Evolutionary conservation across 1,140 invertebrate species (phyloP).

Genomic region (Cataglyphis hispanica): DNA sequence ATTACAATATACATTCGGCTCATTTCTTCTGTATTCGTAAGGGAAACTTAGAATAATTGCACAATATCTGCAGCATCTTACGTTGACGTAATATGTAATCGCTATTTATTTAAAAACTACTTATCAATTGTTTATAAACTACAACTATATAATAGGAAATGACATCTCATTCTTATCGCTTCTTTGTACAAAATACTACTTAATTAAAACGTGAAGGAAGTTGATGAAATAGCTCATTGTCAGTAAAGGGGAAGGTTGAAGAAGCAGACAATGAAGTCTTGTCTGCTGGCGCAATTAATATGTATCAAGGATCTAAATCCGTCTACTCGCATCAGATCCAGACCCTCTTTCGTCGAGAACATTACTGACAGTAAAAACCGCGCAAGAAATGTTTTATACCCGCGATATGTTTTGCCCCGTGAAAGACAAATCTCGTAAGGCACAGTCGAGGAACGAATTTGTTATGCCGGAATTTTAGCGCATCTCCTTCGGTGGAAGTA

Average conservation of each 20-base stretch:
- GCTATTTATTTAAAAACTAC: neutral
- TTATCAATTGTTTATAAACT: neutral
- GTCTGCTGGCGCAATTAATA: constrained; percentile 47
- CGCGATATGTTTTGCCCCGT: constrained; percentile 9
- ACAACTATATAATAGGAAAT: neutral
- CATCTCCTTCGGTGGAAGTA: constrained; percentile 11
- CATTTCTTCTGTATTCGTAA: neutral
- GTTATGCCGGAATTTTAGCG: constrained; percentile 28
- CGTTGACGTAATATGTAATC: constrained; percentile 4
- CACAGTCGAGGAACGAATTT: constrained; percentile 37
- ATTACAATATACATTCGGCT: neutral
- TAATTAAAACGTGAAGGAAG: constrained; percentile 48
- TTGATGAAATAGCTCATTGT: constrained; percentile 39
- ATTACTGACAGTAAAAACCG: constrained; percentile 46
- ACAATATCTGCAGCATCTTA: constrained; percentile 13
- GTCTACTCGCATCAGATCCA: constrained; percentile 42
- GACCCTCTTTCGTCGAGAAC: constrained; percentile 18
- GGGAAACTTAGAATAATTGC: constrained; percentile 21
- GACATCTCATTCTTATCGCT: neutral
- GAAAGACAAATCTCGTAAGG: constrained; percentile 30
- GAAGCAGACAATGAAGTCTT: constrained; percentile 29
- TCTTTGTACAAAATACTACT: neutral
- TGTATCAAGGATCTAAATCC: constrained; percentile 54
- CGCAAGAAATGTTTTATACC: constrained; percentile 22
- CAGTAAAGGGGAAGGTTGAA: neutral